Base-by-base conservation (phyloP, 2,797 vertebrate species). In the Diplodus sargus region DNA sequence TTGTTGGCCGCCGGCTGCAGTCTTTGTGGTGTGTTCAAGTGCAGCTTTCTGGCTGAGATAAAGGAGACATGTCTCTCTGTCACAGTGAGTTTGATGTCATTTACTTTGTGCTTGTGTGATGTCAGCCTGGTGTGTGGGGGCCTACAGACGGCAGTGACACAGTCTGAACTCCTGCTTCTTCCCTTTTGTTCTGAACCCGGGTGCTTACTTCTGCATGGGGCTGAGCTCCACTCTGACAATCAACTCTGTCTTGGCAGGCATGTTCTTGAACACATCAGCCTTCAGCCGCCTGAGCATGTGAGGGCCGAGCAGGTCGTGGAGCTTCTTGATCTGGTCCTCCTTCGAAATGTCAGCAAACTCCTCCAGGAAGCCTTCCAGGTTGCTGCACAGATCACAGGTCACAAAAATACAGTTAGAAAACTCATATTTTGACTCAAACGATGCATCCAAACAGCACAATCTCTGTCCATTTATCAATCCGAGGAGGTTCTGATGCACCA, bases 331-430 rank as follows among this genome's bases (percentile, higher is more conserved):
- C 95, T 99, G 98, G 92, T 99, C 98, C 83, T 99, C 98, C 91
- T 99, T 99, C 17, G 98, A 99, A 90, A 99, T 99, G 86, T 99
- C 98, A 0, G 98, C 98, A 90, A 99, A 99, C 94, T 99, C 98
- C 90, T 99, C 98, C 93, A 99, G 91, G 92, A 99, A 99, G 12
- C 98, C 98, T 12, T 99, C 98, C 91, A 99, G 95, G 93, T 99
- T 99, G 89, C 98, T 99, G 94, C 48, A 53, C 39, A 39, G 39
- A 39, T 39, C 39, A 11, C 39, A 39, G 10, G 39, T 39, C 39
- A 11, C 10, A 7, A 11, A 11, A 11, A 39, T 39, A 18, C 6
- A 47, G 53, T 63, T 34, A n/a, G 0, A 16, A 22, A 47, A 39
- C 39, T 74, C n/a, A 1, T n/a, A 34, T 73, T 34, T 8, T 13